Conservation (phyloP, 2,888 invertebrate genomes). For the Elmis aenea region DNA sequence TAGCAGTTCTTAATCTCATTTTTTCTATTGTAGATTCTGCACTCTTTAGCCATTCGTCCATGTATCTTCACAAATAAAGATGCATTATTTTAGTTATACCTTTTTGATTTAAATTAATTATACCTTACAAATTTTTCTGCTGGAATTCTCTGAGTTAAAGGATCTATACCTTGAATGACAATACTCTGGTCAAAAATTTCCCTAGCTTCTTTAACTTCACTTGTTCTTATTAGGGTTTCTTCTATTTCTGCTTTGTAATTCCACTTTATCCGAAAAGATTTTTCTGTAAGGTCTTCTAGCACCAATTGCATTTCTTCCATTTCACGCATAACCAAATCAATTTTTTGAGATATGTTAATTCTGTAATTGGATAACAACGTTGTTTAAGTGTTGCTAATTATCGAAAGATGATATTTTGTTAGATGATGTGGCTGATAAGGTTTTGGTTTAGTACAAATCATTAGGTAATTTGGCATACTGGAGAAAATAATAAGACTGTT, state of each 20-base stretch:
- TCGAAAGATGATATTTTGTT: no score
- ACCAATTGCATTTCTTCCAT: conserved; percentile 47
- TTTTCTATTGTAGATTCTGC: conserved; percentile 55
- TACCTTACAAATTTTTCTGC: conserved; percentile 53
- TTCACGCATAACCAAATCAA: conserved; percentile 50
- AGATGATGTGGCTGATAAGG: no score
- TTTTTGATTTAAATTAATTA: no score
- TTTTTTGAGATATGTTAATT: conserved; percentile 51
- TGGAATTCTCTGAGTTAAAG: conserved; percentile 57
- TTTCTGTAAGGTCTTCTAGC: conserved; percentile 39
- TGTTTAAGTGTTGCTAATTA: no score
- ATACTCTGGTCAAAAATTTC: conserved; percentile 52
- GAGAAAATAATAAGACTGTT: no score
- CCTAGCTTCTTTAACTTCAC: conserved; percentile 49
- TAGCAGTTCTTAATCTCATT: conserved; percentile 54
- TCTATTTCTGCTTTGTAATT: conserved; percentile 52
- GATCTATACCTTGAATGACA: conserved; percentile 52
- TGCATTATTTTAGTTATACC: neutral
- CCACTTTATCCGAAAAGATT: conserved; percentile 43
- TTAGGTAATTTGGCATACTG: no score
- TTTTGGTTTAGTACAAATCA: no score
- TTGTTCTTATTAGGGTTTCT: conserved; percentile 51
- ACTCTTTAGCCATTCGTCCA: conserved; percentile 58
- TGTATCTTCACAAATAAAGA: conserved; percentile 48
- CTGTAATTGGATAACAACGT: no score